phyloP scores from a whole-genome alignment of 2,888 invertebrate genomes.

The Alsophila aescularia region DNA sequence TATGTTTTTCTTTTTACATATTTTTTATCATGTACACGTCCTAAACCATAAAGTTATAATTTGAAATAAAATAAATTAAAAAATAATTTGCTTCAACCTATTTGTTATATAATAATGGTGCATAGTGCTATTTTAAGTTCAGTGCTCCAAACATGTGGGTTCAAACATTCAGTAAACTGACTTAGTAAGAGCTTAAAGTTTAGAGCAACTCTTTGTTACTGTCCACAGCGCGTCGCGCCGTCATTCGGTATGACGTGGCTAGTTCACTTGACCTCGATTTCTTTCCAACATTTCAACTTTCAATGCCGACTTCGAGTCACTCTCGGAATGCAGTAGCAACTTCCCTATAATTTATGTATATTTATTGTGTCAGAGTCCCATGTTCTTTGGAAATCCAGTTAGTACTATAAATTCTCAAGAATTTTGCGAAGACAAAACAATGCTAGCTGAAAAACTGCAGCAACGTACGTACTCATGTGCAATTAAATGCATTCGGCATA shows the following conservation, averaged over 20 bases:
- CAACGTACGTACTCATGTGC: conserved; percentile 1
- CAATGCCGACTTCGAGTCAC: conserved; percentile 70
- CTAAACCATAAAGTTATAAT: no score
- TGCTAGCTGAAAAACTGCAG: not conserved
- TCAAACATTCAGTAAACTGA: not conserved
- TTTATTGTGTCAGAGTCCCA: conserved; percentile 1
- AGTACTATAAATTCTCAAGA: not conserved
- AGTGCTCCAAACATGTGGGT: no score
- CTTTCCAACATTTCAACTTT: conserved; percentile 76
- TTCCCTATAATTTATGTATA: conserved; percentile 14
- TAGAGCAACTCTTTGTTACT: conserved; percentile 9
- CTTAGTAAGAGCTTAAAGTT: conserved; percentile 1
- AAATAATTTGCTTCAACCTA: no score
- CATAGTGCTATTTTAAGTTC: not conserved
- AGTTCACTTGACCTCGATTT: conserved; percentile 81
- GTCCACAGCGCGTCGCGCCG: not conserved
- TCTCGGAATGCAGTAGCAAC: conserved; percentile 46
- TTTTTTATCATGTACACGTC: no score
- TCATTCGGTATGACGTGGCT: conserved; percentile 66
- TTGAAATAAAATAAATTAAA: no score
- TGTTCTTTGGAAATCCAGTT: not conserved
- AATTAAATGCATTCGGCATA: conserved; percentile 41
- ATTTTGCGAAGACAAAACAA: not conserved
- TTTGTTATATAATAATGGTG: no score
- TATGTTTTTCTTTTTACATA: no score